phyloP scores from a whole-genome alignment of 2,888 invertebrate species.

The Dascillus cervinus region DNA sequence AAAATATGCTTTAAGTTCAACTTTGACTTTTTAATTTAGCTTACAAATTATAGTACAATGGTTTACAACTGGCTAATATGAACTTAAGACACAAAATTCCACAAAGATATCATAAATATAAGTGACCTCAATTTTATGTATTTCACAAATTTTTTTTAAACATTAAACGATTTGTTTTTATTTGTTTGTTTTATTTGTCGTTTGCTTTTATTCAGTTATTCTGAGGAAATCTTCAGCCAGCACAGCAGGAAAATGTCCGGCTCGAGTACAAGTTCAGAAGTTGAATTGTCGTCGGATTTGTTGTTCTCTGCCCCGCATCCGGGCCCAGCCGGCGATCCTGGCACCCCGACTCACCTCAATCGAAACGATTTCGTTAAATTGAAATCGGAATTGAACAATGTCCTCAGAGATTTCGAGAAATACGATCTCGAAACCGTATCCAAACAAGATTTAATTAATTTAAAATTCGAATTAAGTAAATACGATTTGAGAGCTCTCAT shows the following conservation, averaged over 20 bases:
- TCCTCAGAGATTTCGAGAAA: conserved; percentile 21
- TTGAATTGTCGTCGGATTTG: conserved; percentile 42
- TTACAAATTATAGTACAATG: too few species aligned
- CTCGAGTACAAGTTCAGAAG: conserved; percentile 39
- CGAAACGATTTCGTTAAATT: conserved; percentile 31
- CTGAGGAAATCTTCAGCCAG: conserved; percentile 61
- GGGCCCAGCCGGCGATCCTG: conserved; percentile 17
- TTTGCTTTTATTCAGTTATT: conserved; percentile 45
- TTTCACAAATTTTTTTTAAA: too few species aligned
- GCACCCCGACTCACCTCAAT: conserved; percentile 17
- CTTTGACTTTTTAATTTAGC: too few species aligned
- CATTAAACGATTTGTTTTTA: too few species aligned
- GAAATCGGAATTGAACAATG: conserved; percentile 26
- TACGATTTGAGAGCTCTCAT: conserved; percentile 27
- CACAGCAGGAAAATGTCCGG: conserved; percentile 53
- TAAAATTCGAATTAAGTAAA: too few species aligned
- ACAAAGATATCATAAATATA: too few species aligned
- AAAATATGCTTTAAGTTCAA: too few species aligned
- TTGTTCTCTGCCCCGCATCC: conserved; percentile 21
- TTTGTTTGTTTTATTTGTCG: too few species aligned
- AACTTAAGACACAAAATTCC: too few species aligned
- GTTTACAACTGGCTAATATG: too few species aligned
- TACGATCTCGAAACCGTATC: conserved; percentile 27
- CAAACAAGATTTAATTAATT: too few species aligned
- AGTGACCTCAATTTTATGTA: too few species aligned